Base-by-base conservation (phyloP, 2,113 vertebrate genomes). In the Donacobius atricapilla region DNA sequence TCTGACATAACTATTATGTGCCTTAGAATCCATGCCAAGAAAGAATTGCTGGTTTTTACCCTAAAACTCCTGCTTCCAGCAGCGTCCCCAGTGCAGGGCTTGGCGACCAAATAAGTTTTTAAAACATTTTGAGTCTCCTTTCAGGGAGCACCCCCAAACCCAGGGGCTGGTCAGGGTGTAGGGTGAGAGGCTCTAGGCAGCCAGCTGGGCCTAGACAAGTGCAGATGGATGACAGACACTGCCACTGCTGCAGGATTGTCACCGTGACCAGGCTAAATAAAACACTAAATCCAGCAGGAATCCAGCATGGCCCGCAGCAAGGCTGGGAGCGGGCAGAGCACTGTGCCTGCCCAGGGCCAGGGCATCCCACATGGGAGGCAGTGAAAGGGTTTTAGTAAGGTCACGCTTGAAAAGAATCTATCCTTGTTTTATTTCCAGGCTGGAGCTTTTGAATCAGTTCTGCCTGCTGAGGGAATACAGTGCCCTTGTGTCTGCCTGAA, bases 381-480 rank as follows among this genome's bases (percentile, higher is more conserved):
- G 0, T 9, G 64, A 77, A 90, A 81, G 83, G 93, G 28, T 65
- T 83, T 87, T 8, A 63, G 58, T 23, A 45, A 87, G 80, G 93
- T 91, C 89, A 78, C 0, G 30, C 68, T 86, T 54, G 76, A 77
- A 73, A 92, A 95, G 80, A 91, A 95, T 80, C 39, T 58, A 28
- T 81, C 58, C 91, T 94, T 96, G 96, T 89, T 89, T 91, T 33
- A 42, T 78, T 73, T 66, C 54, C 83, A 94, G 80, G 91, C 94
- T 96, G 93, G 10, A 91, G 87, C 68, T 44, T 88, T 87, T 77
- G 87, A 87, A 70, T 92, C 45, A 9, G 58, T 57, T 87, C 54
- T 92, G 94, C 94, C 93, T 70, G 80, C 87, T 65, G 89, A 35
- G 87, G 76, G 87, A 89, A 66, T 0, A 94, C 94, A 89, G 57